Percentiles rank a stretch among this genome's conserved stretches.
These are phyloP conservation scores for Atherix ibis DNA, from an alignment of 2,888 invertebrate species.

Conservation along the genomic window DNA sequence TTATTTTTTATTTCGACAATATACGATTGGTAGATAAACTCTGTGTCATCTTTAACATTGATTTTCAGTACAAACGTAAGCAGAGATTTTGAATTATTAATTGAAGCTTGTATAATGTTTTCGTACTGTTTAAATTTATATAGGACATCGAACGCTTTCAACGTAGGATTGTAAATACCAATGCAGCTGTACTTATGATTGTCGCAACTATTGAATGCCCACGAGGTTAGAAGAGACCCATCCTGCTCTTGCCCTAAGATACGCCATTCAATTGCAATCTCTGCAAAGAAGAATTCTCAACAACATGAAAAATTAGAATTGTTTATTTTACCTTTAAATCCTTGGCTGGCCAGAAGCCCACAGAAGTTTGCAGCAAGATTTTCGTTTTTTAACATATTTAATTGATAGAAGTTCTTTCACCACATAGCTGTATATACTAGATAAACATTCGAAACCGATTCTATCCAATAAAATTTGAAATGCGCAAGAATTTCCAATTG, in stretches of 20 bases:
- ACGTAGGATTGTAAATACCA: slow-evolving; percentile 44
- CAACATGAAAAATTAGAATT: background rate
- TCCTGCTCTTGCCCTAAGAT: slow-evolving; percentile 68
- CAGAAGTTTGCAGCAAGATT: slow-evolving; percentile 33
- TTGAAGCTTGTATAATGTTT: slow-evolving; percentile 64
- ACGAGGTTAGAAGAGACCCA: slow-evolving; percentile 54
- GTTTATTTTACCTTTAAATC: slow-evolving; percentile 21
- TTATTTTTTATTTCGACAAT: slow-evolving; percentile 41
- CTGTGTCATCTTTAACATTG: slow-evolving; percentile 17
- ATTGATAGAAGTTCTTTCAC: too few species aligned
- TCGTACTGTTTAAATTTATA: slow-evolving; percentile 44
- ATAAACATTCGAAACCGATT: too few species aligned
- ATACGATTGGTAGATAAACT: slow-evolving; percentile 43
- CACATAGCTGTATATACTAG: too few species aligned
- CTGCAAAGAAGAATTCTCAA: slow-evolving; percentile 27
- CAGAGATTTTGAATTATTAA: slow-evolving; percentile 50
- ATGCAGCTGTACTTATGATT: slow-evolving; percentile 32
- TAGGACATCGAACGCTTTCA: slow-evolving; percentile 42
- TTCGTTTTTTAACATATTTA: slow-evolving; percentile 27
- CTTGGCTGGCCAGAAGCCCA: slow-evolving; percentile 26
- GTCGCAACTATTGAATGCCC: slow-evolving; percentile 36
- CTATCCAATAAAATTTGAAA: too few species aligned
- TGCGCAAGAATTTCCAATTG: too few species aligned
- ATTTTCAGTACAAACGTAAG: slow-evolving; percentile 42
- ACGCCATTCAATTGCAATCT: slow-evolving; percentile 59